Conservation (phyloP, 1,140 invertebrate genomes). For the Frieseomelitta varia region DNA sequence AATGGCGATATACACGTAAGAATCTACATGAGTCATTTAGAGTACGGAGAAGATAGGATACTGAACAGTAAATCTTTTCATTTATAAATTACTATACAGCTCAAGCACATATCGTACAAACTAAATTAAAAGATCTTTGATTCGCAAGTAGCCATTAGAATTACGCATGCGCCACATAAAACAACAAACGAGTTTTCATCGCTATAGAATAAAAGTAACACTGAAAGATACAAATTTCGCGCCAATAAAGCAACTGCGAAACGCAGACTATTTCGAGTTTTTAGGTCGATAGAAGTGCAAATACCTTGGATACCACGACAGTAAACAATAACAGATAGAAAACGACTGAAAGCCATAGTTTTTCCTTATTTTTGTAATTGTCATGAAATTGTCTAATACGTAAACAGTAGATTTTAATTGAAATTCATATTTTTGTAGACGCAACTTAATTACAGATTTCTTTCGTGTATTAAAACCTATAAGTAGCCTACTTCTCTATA, state of each 20-base stretch:
- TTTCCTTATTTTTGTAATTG: not conserved
- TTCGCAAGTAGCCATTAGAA: too few relatives aligned
- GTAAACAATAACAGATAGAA: not conserved
- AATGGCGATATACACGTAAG: not conserved
- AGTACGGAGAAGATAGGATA: not conserved
- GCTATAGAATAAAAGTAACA: fast-evolving
- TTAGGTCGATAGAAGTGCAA: not conserved
- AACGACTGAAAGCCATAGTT: not conserved
- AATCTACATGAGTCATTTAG: too few relatives aligned
- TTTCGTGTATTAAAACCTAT: not conserved
- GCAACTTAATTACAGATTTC: not conserved
- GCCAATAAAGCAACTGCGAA: not conserved
- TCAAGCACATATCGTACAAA: too few relatives aligned
- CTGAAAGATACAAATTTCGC: not conserved
- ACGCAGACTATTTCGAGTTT: not conserved
- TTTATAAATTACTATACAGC: not conserved
- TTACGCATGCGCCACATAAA: not conserved
- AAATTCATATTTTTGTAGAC: not conserved
- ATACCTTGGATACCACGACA: not conserved
- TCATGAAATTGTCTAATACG: not conserved
- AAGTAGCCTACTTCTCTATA: not conserved
- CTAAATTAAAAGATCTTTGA: too few relatives aligned
- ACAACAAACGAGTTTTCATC: not conserved
- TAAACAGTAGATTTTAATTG: not conserved
- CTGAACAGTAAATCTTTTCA: not conserved